Evolutionary conservation across 2,888 invertebrate species (phyloP), one percentile per base, ranked within the genome.

Genomic region (Eutolmus rufibarbis): DNA sequence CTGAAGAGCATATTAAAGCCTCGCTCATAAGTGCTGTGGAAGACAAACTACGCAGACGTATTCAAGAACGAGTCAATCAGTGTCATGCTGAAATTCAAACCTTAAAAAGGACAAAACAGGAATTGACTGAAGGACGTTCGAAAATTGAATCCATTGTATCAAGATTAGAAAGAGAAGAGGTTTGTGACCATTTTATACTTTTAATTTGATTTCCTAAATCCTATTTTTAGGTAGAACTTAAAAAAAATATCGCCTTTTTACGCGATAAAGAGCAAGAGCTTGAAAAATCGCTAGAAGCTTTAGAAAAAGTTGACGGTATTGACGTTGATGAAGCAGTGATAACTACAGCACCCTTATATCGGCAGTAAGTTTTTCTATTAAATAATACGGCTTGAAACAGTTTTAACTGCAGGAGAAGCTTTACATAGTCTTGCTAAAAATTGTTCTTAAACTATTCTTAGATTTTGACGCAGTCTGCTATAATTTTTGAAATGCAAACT

Each of bases 291-390:
- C 95, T 98, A 43, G 95, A 95, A 88, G 95, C 96, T 89, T 93
- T 97, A 46, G 95, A 96, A 82, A 95, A 95, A 90, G 95, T 97
- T 89, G 96, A 97, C 90, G 95, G 96, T 43, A 95, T 98, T 90
- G 97, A 97, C 93, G 97, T 98, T 74, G 99, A 99, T 93, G 98
- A 99, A 92, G 98, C 98, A 87, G 98, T 99, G 51, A 97, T 97
- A 28, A 98, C 99, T 1, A 98, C 98, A 86, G 97, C 99, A 34
- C 99, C 99, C 0, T 93, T 99, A 78, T 98, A 98, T 91, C 97
- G 97, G 93, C 99, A 99, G 96, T 97, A 92, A 94, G 95, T 90
- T 88, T 87, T 28, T 57, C 2, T n/a, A n/a, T 51, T 51, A 51
- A 51, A 51, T 51, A 51, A 3, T 5, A 14, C 0, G 51, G 43